A percentile compares a stretch with the other conserved stretches of the same genome.
Evolutionary conservation across 2,888 invertebrate genomes (phyloP).

Genomic region (Neria commutata): DNA sequence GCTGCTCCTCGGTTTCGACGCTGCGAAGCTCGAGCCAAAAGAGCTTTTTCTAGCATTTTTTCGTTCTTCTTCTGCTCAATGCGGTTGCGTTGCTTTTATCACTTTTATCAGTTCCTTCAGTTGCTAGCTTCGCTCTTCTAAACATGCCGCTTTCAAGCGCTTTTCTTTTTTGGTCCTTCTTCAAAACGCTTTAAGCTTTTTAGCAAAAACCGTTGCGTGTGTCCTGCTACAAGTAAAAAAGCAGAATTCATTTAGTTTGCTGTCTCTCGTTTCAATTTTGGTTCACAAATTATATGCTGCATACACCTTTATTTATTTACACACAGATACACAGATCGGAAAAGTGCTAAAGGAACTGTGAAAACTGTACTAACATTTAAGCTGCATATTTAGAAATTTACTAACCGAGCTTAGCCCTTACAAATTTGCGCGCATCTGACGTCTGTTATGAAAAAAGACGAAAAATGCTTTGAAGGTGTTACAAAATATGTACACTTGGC

Average conservation of each 20-base stretch:
- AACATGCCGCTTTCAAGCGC: constrained; percentile 46
- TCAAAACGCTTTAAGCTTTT: constrained; percentile 32
- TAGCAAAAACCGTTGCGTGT: too few species aligned
- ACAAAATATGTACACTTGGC: too few species aligned
- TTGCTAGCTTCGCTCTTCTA: too few species aligned
- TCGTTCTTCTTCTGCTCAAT: background rate
- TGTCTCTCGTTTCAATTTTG: background rate
- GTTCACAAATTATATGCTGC: background rate
- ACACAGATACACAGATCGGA: too few species aligned
- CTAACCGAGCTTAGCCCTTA: background rate
- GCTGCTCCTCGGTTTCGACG: constrained; percentile 31
- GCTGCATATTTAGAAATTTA: background rate
- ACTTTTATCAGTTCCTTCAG: constrained; percentile 1
- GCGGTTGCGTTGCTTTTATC: constrained; percentile 16
- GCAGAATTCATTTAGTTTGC: constrained; percentile 7
- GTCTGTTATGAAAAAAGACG: background rate
- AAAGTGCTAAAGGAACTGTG: too few species aligned
- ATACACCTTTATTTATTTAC: too few species aligned
- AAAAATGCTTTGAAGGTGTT: too few species aligned
- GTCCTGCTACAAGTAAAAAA: constrained; percentile 13
- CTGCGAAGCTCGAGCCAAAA: constrained; percentile 32
- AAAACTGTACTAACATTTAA: background rate
- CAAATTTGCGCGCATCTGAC: background rate
- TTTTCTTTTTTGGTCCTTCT: background rate
- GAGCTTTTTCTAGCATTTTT: constrained; percentile 12